phyloP scores from a whole-genome alignment of 2,797 vertebrate genomes.

The Crax fasciolata region DNA sequence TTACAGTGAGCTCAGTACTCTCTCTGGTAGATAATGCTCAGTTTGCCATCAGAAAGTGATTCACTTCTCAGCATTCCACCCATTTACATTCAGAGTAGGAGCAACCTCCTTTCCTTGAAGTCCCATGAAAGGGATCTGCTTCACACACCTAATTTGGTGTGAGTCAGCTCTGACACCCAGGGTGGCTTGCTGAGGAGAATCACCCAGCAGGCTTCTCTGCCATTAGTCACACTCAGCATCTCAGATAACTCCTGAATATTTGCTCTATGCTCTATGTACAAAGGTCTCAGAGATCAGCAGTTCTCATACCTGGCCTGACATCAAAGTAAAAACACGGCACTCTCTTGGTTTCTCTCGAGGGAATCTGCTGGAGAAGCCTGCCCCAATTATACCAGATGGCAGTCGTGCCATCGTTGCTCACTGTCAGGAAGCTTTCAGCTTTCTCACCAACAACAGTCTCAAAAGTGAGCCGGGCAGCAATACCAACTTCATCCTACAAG shows the following conservation, averaged over 20 bases:
- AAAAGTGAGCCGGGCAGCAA: constrained; percentile 87
- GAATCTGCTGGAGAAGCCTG: constrained; percentile 73
- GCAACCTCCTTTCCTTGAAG: not conserved
- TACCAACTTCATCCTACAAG: constrained; percentile 85
- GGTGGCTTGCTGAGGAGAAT: not conserved
- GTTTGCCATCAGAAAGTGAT: not conserved
- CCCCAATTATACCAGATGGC: constrained; percentile 92
- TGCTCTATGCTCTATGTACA: not conserved
- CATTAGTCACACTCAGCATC: not conserved
- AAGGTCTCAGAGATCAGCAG: not conserved
- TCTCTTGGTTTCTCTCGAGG: constrained; percentile 76
- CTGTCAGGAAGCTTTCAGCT: constrained; percentile 83
- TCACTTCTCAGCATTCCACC: not conserved
- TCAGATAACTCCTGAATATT: not conserved
- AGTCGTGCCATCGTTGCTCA: constrained; percentile 90
- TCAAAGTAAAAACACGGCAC: constrained; percentile 88
- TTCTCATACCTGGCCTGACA: constrained; percentile 85
- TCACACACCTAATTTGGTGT: not conserved
- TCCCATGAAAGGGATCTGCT: not conserved
- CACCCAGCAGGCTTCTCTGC: not conserved
- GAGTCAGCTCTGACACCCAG: constrained; percentile 41
- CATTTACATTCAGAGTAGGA: not conserved
- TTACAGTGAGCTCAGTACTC: not conserved
- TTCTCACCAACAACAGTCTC: constrained; percentile 85
- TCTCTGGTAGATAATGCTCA: not conserved